phyloP scores from a whole-genome alignment of 2,113 vertebrate genomes.

The Trogon melanurus region DNA sequence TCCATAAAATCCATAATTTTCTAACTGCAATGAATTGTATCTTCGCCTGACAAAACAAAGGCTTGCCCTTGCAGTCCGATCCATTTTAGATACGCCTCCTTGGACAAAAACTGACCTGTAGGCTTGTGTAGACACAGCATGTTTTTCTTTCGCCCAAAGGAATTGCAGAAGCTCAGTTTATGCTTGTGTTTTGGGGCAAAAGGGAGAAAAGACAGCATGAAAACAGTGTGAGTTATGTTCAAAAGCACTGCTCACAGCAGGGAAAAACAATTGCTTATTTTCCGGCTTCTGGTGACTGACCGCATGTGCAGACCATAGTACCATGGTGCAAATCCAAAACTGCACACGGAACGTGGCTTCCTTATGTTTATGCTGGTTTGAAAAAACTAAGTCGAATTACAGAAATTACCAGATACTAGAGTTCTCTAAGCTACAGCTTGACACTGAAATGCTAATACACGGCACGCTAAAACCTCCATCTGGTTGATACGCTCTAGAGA shows the following conservation, averaged over 20 bases:
- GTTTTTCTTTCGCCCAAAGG: constrained; percentile 47
- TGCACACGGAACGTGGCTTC: constrained; percentile 19
- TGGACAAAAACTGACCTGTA: not conserved
- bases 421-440: not conserved
- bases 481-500: not conserved
- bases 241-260: constrained; percentile 71
- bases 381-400: not conserved
- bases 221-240: constrained; percentile 63
- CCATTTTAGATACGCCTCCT: not conserved
- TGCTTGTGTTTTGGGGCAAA: constrained; percentile 36
- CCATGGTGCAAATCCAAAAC: constrained; percentile 19
- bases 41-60: not conserved
- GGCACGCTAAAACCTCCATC: not conserved
- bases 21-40: not conserved
- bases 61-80: not conserved
- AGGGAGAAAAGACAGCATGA: constrained; percentile 33
- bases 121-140: constrained; percentile 3
- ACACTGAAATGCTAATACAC: not conserved
- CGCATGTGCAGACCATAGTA: constrained; percentile 19
- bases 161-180: constrained; percentile 50
- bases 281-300: constrained; percentile 33
- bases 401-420: not conserved
- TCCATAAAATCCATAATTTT: not conserved
- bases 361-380: not conserved
- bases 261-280: constrained; percentile 71